Percentiles rank a stretch among this genome's conserved stretches.
Conservation (phyloP, 2,113 vertebrate genomes). For the Ia io region DNA sequence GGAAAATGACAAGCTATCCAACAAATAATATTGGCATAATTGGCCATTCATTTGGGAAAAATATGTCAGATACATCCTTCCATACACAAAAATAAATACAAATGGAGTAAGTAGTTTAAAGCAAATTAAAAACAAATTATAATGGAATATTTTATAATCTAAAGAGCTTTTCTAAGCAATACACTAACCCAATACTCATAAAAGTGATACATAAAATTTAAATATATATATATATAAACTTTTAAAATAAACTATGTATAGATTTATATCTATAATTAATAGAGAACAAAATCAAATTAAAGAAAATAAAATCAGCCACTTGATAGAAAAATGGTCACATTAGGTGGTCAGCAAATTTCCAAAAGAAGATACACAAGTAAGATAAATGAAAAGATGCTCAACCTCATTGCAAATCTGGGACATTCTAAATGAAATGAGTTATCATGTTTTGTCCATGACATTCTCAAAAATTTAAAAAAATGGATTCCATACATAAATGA, state of each 20-base stretch:
- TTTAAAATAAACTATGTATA: not conserved
- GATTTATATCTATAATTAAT: not conserved
- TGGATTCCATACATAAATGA: not conserved
- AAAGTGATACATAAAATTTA: not conserved
- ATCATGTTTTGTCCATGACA: not conserved
- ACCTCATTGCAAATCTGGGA: not conserved
- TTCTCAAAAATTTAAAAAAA: not conserved
- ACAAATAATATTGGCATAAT: not conserved
- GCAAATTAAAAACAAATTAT: not conserved
- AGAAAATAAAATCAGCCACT: not conserved
- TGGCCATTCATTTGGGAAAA: not conserved
- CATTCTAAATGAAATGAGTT: not conserved
- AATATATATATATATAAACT: not conserved
- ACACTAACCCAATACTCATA: not conserved
- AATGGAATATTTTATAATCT: not conserved
- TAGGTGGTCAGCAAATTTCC: not conserved
- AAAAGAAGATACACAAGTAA: not conserved
- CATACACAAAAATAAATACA: not conserved
- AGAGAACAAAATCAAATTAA: not conserved
- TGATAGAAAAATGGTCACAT: not conserved
- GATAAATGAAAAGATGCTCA: not conserved
- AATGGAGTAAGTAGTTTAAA: not conserved
- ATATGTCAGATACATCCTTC: not conserved
- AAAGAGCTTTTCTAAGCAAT: not conserved
- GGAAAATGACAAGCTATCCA: not conserved